Base-by-base conservation (phyloP, 30 jellyfish, hydroid and myxozoan genomes). In the Aurelia aurita region DNA sequence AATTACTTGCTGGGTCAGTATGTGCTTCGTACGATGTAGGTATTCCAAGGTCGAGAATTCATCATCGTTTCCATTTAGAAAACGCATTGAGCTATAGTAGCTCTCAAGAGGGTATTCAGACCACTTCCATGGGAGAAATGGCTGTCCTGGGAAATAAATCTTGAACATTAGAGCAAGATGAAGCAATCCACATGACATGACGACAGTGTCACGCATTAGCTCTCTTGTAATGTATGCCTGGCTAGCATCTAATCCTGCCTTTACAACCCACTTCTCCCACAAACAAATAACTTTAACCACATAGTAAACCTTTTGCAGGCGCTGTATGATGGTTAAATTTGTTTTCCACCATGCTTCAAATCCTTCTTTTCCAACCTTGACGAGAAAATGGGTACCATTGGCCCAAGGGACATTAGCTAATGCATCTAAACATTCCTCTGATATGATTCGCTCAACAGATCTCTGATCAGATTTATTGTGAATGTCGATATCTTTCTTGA, bases 381-480 rank as follows among this genome's bases (percentile, higher is more conserved):
- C 80, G 6, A 69, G 62, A 19, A 69, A 69, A 2, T 18, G 5
- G 59, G 39, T 31, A 31, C 39, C 39, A 31, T 4, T 2, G 39
- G 39, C 39, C 39, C 39, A 31, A 31, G 39, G 63, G 15, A 69
- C 21, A 3, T 12, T 32, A 18, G 21, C 66, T 19, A 69, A 34
- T 26, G 72, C 80, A 32, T 34, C 10, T n/a, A 69, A 13, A 32
- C 80, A 29, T 13, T 69, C 80, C 29, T 69, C 62, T 1, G 80
- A 69, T 16, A 69, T 69, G 31, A 69, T 69, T 18, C 80, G 59
- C 31, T 69, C 80, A 15, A 69, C 80, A 69, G 80, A 69, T 32
- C 23, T 44, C 66, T 69, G 80, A 4, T 69, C 80, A 16, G 80
- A 29, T 32, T 69, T 69, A 70, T 69, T 69, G 80, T 44, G 22